Base-by-base conservation (phyloP, 1,140 invertebrate species). In the Drosophila micromelanica region DNA sequence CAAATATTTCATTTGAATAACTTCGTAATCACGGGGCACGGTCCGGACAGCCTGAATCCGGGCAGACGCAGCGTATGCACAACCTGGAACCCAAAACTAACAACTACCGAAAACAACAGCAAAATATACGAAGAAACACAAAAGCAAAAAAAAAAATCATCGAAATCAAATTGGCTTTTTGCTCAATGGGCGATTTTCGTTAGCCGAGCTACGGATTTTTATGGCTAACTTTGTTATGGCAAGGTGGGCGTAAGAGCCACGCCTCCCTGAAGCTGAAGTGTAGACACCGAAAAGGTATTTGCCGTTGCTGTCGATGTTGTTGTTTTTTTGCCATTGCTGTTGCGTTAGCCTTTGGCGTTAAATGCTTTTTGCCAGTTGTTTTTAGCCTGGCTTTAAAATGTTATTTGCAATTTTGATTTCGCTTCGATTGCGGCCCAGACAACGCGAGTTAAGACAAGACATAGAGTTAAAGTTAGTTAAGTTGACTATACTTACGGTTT, bases 1-100 rank as follows among this genome's bases (percentile, higher is more conserved):
- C 78, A 82, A 81, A 82, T 78, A 86, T 74, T 87, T 86, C 78
- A 85, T 74, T 78, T 87, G 84, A 87, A 86, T 86, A 86, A 86
- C 78, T 87, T 78, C 55, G 81, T 87, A 86, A 86, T 87, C 79
- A 89, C 72, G 48, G 60, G 70, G 69, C 73, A 85, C 54, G 64
- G 60, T 38, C 56, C 35, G 55, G 23, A 13, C 17, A 57, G 40
- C 23, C 23, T 32, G 48, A 11, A 49, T 49, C 27, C 20, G 48
- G 48, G 76, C 71, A 54, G 43, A 74, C 69, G 61, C 52, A 75
- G 82, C 82, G 82, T 87, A 78, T 87, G 54, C 57, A 61, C 84
- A 78, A 89, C 75, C 76, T 77, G 73, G 38, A 56, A 13, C 20
- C 52, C 51, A 49, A 60, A 71, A 64, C 49, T 52, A 67, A 48